Evolutionary conservation across 2,113 vertebrate species (phyloP), one percentile per base, ranked within the genome.

Genomic region (Brachirus orientalis): DNA sequence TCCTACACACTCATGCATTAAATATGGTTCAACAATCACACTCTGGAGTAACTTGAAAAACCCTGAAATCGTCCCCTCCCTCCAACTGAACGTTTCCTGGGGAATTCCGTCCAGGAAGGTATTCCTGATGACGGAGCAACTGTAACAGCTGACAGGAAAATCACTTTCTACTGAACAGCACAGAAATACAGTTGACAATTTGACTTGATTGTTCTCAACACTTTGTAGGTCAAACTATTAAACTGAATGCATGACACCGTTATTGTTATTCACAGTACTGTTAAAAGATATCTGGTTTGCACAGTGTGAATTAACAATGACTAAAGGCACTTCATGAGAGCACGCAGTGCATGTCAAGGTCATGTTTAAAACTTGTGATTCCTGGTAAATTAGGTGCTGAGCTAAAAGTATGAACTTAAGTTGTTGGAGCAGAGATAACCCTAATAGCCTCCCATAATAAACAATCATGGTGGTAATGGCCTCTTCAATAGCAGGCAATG

Each of bases 91-190:
- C 83, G 76, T 82, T 90, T 89, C 88, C 83, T 82, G 82, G 90
- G 84, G 85, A 89, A 87, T 89, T 88, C 80, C 69, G 46, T 82
- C 80, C 82, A 85, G 85, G 86, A 88, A 83, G 79, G 79, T 78
- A 63, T 86, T 88, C 74, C 45, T 77, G 78, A 85, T 84, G 82
- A 89, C 78, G 52, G 80, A 89, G 83, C 75, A 86, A 85, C 80
- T 69, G 53, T 69, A 84, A 86, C 86, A 87, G 84, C 84, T 89
- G 77, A 75, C 72, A 85, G 70, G 65, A 85, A 88, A 77, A 82
- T 72, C 63, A 55, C 82, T 71, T 83, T 86, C 72, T 82, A 77
- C 77, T 72, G 65, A 86, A 54, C 64, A 40, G 70, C 11, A 58
- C 16, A n/a, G 71, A 84, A 75, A 60, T 28, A 44, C n/a, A 76